A percentile compares a stretch with the other conserved stretches of the same genome.
Conservation (phyloP, 2,797 vertebrate species). For the Danio choprae region DNA sequence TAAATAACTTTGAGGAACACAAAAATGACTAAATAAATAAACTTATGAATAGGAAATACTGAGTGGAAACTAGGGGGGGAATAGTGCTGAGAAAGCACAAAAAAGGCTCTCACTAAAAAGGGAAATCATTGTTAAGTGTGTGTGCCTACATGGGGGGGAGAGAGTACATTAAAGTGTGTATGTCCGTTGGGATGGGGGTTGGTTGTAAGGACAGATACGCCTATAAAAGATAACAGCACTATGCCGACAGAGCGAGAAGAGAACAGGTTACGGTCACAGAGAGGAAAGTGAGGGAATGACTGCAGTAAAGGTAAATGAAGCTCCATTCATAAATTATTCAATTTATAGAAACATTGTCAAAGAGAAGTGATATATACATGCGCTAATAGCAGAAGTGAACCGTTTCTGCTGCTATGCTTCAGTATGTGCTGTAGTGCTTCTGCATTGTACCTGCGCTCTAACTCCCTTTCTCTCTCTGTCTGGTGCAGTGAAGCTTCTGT, state of each 20-base stretch:
- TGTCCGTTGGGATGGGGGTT: constrained; percentile 32
- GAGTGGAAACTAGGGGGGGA: constrained; percentile 48
- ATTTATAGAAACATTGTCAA: not conserved
- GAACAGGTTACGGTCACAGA: constrained; percentile 26
- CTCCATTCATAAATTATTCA: constrained; percentile 42
- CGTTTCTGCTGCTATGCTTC: constrained; percentile 8
- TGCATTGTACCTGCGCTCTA: constrained; percentile 41
- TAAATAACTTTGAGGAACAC: not conserved
- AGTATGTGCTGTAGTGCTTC: constrained; percentile 33
- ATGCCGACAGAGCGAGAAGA: constrained; percentile 33
- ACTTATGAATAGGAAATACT: constrained; percentile 7
- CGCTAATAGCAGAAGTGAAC: not conserved
- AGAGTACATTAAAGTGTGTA: constrained; percentile 38
- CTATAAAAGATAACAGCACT: constrained; percentile 46
- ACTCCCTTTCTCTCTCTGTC: constrained; percentile 41
- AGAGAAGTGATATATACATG: not conserved
- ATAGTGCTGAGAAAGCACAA: constrained; percentile 63
- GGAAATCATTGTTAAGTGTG: constrained; percentile 55
- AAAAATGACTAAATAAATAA: constrained; percentile 20
- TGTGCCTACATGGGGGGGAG: constrained; percentile 46
- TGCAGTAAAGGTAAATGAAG: constrained; percentile 46
- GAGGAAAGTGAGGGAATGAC: constrained; percentile 33
- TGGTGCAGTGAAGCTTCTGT: constrained; percentile 58
- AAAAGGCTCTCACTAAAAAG: constrained; percentile 52
- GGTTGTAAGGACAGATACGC: constrained; percentile 39